Percentiles rank a stretch among this genome's conserved stretches.
Evolutionary conservation across 2,113 vertebrate species (phyloP).

Genomic region (Ia io): DNA sequence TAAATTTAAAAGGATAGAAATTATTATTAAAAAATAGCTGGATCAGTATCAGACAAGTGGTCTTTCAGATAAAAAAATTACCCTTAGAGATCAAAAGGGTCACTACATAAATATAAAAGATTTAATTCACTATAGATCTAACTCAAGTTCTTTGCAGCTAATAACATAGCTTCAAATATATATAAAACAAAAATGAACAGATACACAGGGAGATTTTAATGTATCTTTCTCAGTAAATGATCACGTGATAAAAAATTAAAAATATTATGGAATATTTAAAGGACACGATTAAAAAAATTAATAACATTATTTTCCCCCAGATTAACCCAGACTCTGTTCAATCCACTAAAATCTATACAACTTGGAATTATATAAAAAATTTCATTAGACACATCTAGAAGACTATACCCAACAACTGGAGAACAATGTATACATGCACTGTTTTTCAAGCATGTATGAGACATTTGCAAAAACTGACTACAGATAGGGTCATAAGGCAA

Average conservation of each 20-base stretch:
- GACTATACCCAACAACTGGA: background rate
- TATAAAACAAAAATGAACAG: background rate
- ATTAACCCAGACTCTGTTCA: background rate
- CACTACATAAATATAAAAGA: background rate
- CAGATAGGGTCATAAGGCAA: background rate
- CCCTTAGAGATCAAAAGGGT: background rate
- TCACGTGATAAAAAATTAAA: background rate
- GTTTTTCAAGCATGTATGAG: slow-evolving; percentile 2
- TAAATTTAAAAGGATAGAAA: background rate
- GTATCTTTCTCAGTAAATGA: background rate
- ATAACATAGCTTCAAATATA: background rate
- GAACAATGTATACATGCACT: background rate
- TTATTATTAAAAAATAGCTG: background rate
- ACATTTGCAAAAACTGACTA: background rate
- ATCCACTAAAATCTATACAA: background rate
- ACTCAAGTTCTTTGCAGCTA: slow-evolving; percentile 11
- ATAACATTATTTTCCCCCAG: background rate
- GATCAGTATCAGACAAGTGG: background rate
- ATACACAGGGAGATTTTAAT: background rate
- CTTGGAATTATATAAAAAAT: background rate
- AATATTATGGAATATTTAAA: slow-evolving; percentile 16
- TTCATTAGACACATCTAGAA: background rate
- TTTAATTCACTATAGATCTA: background rate
- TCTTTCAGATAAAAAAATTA: slow-evolving; percentile 17
- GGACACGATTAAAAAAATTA: background rate